Base-by-base conservation (phyloP, 2,797 vertebrate species). In the Sus cebifrons region DNA sequence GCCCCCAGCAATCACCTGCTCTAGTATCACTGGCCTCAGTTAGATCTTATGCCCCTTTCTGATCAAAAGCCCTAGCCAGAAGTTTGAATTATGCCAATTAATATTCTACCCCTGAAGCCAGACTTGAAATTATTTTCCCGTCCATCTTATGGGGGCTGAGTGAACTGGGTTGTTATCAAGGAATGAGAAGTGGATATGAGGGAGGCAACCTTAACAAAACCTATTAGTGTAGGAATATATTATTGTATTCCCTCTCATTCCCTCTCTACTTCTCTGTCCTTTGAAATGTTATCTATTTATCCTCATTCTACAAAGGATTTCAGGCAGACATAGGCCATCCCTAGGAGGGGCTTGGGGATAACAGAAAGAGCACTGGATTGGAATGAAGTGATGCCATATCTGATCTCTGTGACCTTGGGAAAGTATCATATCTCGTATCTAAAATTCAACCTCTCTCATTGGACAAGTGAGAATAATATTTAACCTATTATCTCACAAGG, bases 371-470 rank as follows among this genome's bases (percentile, higher is more conserved):
- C 10, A 44, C 3, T 56, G 15, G 6, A 54, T 89, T 84, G 74
- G 29, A 89, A 89, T 74, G 90, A 32, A 36, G 16, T 58, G 74
- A 71, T 87, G 25, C 29, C 21, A 25, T 18, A 60, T 56, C 14
- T 11, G 17, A 40, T 89, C 29, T 92, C 40, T 13, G 1, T 64
- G 87, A 92, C 36, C 77, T 81, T 90, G 75, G 27, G 2, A 36
- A 81, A 74, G 25, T 90, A 32, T 27, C 18, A 16, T 36, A 49
- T 29, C 40, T 94, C 49, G 58, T 29, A 79, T 29, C 11, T 91
- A 49, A 96, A 94, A 82, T 60, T 87, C n/a, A 83, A 2, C 52
- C 10, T 96, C 71, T 95, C 36, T 87, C 68, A 40, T 11, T 84
- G n/a, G 18, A 36, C 58, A 15, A 65, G 84, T 56, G 25, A 62